phyloP scores from a whole-genome alignment of 92 coral and sea anemone genomes.

The Actinernus sp. region DNA sequence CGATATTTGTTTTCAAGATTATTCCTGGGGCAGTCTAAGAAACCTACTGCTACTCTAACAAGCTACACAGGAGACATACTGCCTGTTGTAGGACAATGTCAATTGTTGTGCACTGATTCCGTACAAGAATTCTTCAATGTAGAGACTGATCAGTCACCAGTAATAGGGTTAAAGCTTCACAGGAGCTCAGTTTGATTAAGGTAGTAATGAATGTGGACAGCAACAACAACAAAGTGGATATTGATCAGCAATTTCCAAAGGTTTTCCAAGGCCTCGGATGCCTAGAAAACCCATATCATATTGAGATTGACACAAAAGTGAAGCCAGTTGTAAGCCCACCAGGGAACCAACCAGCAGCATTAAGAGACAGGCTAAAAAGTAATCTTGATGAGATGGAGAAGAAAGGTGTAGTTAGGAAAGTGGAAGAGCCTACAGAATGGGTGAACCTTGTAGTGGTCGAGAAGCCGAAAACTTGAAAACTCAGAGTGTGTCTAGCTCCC shows the following conservation, averaged over 20 bases:
- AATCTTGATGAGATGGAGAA: slow-evolving; percentile 48
- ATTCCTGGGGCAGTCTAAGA: slow-evolving; percentile 10
- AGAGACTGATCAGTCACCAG: slow-evolving; percentile 25
- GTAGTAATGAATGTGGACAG: slow-evolving; percentile 23
- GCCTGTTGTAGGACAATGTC: slow-evolving; percentile 23
- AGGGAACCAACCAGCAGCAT: slow-evolving; percentile 35
- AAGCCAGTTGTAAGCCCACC: slow-evolving; percentile 26
- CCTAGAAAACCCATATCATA: slow-evolving; percentile 45
- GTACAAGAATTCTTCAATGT: slow-evolving; percentile 28
- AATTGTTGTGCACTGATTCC: slow-evolving; percentile 1
- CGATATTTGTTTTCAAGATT: slow-evolving; percentile 20
- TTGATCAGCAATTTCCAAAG: slow-evolving; percentile 17
- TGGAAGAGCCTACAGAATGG: no score
- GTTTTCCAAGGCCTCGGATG: slow-evolving; percentile 58
- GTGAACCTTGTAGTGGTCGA: slow-evolving; percentile 20
- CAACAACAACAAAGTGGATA: neutral
- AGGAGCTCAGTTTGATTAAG: slow-evolving; percentile 37
- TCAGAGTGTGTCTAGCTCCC: slow-evolving; percentile 55
- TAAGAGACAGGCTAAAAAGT: slow-evolving; percentile 15
- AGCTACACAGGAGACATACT: slow-evolving; percentile 32
- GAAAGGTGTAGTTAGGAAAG: slow-evolving; percentile 24
- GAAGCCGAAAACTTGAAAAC: slow-evolving; percentile 24
- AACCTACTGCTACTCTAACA: slow-evolving; percentile 10
- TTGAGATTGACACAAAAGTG: slow-evolving; percentile 34
- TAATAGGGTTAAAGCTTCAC: slow-evolving; percentile 46